Base-by-base conservation (phyloP, 2,797 vertebrate species). In the Periophthalmus magnuspinnatus region DNA sequence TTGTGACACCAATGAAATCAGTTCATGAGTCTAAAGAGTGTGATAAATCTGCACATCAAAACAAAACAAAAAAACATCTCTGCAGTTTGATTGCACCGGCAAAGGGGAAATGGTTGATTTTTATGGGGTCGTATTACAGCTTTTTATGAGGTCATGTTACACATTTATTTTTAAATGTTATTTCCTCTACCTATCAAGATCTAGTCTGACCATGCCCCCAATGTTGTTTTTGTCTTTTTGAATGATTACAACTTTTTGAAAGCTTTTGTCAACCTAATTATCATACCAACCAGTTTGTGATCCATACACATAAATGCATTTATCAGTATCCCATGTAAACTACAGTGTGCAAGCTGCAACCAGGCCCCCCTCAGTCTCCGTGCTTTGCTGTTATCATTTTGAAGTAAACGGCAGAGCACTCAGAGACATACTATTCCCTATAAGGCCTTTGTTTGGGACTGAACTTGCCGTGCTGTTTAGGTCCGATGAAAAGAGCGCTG, bases 391-490 rank as follows among this genome's bases (percentile, higher is more conserved):
- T 94, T 94, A 94, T 95, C 92, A 89, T 93, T 93, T 91, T 87
- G 87, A 87, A 91, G 88, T 94, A 94, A 94, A 94, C 88, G 90
- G 86, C 86, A 32, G 84, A 88, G 84, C 75, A 63, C 90, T 91
- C 88, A 87, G 86, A 93, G 93, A 92, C 90, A 90, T 88, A 80
- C 93, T 93, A 94, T 96, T 96, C 97, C 96, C 95, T 98, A 99
- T 95, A 98, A 95, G 97, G 97, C 93, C 94, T 96, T 96, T 96
- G 96, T 97, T 97, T 97, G 95, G 95, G 92, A 92, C 90, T 95
- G 92, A 92, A 93, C 93, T 95, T 93, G 95, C 94, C 89, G 94
- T 89, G 94, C 94, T 96, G 95, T 96, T 95, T 94, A 94, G 91
- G 88, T 92, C 89, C 32, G 57, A 67, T 86, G 87, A 93, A 93